Evolutionary conservation across 92 coral and sea anemone genomes (phyloP), one percentile per base, ranked within the genome.

Genomic region (Siderastrea siderea): DNA sequence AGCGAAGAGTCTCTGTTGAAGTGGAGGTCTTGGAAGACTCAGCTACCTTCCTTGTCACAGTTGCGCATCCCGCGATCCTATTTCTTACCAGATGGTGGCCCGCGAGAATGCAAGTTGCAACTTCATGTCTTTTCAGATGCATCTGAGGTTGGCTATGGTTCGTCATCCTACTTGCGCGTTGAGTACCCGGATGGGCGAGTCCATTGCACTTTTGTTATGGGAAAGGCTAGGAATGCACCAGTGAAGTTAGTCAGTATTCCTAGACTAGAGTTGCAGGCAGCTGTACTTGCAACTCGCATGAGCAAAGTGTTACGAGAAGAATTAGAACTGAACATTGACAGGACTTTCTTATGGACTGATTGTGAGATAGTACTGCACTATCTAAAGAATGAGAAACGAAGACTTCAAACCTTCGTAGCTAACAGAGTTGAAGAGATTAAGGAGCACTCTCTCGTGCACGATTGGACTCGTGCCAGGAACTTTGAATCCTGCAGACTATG

Each of bases 81-180:
- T 69, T 86, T 90, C 74, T 84, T 68, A 67, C 93, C 55, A 10
- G 61, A 47, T 0, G 6, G 47, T 52, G 91, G 78, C 78, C 6
- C 74, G 53, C 26, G 76, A 4, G 62, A 49, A 11, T 89, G 90
- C 60, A 76, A 68, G 78, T 7, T 93, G 64, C 89, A 86, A 55
- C 77, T 90, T 10, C 92, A 93, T 71, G 87, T 81, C 68, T 90
- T 93, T 51, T 78, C 88, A 7, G 92, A 93, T 52, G 92, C 96
- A 12, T 93, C 93, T 0, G 91, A 90, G 54, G 71, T 45, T 17
- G 93, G 91, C 1, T 90, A 86, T 68, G 96, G 93, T 14, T 57
- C 84, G 13, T 79, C 65, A 9, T 83, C 96, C 9, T 86, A 90
- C 17, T 77, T 93, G 58, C 74, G 89, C 7, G 67, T 74, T 2